Base-by-base conservation (phyloP, 2,113 vertebrate species). In the Ageneiosus marmoratus region DNA sequence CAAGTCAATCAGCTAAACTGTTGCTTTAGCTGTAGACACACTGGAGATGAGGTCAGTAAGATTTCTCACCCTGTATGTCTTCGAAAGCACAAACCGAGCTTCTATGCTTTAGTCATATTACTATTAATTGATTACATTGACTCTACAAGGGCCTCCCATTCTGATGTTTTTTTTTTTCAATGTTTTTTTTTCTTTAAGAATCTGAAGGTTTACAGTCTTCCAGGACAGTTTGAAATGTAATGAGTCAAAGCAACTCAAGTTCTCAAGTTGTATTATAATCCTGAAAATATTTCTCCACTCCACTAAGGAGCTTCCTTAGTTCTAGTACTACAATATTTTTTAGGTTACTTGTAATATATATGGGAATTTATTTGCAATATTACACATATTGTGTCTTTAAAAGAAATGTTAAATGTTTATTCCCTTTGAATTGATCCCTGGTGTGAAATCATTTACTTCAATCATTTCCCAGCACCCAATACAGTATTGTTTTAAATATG, bases 41-140 rank as follows among this genome's bases (percentile, higher is more conserved):
- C 24, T 48, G 41, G 22, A 82, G 72, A 76, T 82, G 53, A 73
- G 34, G 32, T 72, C 34, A 73, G 48, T 37, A 80, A 53, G 56
- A 69, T n/a, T 73, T 81, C 81, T 77, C 81, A 83, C 73, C 81
- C 81, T 77, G 72, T 51, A 82, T 75, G 73, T 77, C 44, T 77
- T 56, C 10, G 63, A 80, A 70, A 80, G 77, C 60, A 55, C 34
- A 78, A 78, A 44, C 75, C 11, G 12, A 78, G 29, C 78, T 80
- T 51, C 6, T 50, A 34, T 18, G 24, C 37, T 78, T 60, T 46
- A 24, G 37, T 60, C 76, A 24, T 41, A 41, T 41, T 41, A 41
- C 2, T 41, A 41, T 41, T 41, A 41, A 41, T 41, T 41, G 37
- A 41, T 41, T 41, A 77, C 60, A 55, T 58, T 78, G 53, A 60